phyloP scores from a whole-genome alignment of 2,113 vertebrate genomes.

The Podarcis raffonei region DNA sequence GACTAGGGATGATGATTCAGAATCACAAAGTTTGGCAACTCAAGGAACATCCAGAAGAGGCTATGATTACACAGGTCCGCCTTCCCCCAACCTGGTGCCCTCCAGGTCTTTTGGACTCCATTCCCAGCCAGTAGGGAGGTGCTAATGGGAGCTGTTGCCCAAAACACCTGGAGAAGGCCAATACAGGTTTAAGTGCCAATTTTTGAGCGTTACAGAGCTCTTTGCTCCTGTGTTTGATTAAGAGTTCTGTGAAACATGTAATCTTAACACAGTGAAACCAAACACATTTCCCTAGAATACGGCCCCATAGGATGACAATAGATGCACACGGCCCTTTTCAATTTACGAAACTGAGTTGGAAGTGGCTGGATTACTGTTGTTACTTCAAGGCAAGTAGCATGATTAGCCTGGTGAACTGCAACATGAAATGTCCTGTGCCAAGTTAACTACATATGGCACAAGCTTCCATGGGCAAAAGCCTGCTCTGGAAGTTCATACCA shows the following conservation, averaged over 20 bases:
- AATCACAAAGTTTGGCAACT: background rate
- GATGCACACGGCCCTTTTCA: background rate
- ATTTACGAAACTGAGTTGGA: background rate
- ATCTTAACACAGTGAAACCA: too few species aligned
- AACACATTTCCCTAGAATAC: background rate
- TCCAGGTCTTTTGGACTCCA: background rate
- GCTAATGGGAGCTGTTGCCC: background rate
- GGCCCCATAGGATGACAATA: background rate
- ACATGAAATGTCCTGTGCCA: too few species aligned
- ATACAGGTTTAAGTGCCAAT: too few species aligned
- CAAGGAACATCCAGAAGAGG: background rate
- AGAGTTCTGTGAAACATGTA: background rate
- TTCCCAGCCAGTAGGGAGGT: background rate
- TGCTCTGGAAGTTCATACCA: background rate
- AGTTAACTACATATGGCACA: too few species aligned
- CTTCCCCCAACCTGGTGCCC: background rate
- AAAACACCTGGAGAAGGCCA: background rate
- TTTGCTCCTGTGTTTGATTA: background rate
- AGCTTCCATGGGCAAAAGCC: background rate
- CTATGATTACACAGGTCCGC: background rate
- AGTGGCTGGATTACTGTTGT: background rate
- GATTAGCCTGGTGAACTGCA: too few species aligned
- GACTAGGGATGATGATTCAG: background rate
- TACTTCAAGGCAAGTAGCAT: too few species aligned
- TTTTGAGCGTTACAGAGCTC: background rate